Evolutionary conservation across 2,888 invertebrate species (phyloP), one percentile per base, ranked within the genome.

Genomic region (Micoletzkya japonica): DNA sequence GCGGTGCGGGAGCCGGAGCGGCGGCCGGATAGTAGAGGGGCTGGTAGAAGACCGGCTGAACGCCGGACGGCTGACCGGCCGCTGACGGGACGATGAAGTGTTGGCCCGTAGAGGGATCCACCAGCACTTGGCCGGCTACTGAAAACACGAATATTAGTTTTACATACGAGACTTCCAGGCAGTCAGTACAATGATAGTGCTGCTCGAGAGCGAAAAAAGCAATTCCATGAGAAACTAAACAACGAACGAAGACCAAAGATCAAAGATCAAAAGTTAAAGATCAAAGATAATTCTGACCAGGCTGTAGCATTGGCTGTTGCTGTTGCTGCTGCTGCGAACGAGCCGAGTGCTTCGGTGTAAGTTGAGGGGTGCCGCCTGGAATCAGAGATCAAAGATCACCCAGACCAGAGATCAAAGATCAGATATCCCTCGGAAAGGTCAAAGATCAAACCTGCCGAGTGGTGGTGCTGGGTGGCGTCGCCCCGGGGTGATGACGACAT

Each of bases 71-170:
- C 32, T 24, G 37, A 17, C 17, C 26, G 36, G 37, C 52, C 28
- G 28, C 37, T 17, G 66, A 54, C 20, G 66, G 66, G 44, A 68
- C 58, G 20, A 68, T 68, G 68, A 58, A 68, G 68, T 68, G 68
- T 57, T 68, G 68, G 24, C 68, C 68, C 4, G 68, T 68, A 0
- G 68, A 30, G 1, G 68, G 68, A 49, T 68, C 68, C 1, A 68
- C 58, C 10, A 68, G 26, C 7, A 68, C 32, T 68, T 68, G 68
- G 24, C 68, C 68, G 0, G 68, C 57, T 32, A 68, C 57, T 58
- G 68, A 14, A 68, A 68, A 2, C 1, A 17, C 56, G 24, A 59
- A 59, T 3, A 7, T 60, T 24, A 32, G 17, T 56, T 39, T 32
- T 37, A 56, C 28, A 56, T n/a, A 20, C 17, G 39, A 39, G 39